Evolutionary conservation across 2,888 invertebrate species (phyloP).

Genomic region (Metacarcinus magister): DNA sequence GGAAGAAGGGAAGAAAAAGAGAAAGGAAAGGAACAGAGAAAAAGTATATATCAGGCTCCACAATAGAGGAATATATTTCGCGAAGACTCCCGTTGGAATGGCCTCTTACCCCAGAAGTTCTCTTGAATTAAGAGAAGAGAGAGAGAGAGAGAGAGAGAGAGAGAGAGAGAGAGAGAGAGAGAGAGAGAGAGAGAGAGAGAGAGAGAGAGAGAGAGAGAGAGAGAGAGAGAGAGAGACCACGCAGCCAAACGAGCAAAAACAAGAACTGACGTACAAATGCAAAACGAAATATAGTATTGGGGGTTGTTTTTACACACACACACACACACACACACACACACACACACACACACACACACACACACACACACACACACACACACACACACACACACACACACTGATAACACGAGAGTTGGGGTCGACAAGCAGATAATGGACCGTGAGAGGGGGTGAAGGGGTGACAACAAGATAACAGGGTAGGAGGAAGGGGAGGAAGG

Average conservation of each 20-base stretch:
- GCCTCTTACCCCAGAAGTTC: too few relatives aligned
- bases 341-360: constrained; percentile 44
- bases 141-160: too few relatives aligned
- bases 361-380: constrained; percentile 3
- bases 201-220: not conserved
- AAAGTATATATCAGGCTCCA: not conserved
- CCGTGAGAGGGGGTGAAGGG: not conserved
- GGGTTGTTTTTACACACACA: too few relatives aligned
- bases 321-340: constrained; percentile 35
- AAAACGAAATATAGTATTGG: too few relatives aligned
- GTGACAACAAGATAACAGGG: constrained; percentile 37
- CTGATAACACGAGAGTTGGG: not conserved
- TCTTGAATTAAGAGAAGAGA: too few relatives aligned
- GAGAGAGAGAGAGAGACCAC: not conserved
- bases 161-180: not conserved
- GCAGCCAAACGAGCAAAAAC: too few relatives aligned
- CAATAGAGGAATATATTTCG: too few relatives aligned
- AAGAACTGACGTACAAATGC: too few relatives aligned
- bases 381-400: constrained; percentile 62
- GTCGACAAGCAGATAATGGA: not conserved
- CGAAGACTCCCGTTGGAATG: too few relatives aligned
- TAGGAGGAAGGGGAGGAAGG: not conserved
- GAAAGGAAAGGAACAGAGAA: not conserved
- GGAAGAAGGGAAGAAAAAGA: not conserved
- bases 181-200: constrained; percentile 1